Conservation (phyloP, 2,888 invertebrate genomes). For the Scelioninae gen. 1 region DNA sequence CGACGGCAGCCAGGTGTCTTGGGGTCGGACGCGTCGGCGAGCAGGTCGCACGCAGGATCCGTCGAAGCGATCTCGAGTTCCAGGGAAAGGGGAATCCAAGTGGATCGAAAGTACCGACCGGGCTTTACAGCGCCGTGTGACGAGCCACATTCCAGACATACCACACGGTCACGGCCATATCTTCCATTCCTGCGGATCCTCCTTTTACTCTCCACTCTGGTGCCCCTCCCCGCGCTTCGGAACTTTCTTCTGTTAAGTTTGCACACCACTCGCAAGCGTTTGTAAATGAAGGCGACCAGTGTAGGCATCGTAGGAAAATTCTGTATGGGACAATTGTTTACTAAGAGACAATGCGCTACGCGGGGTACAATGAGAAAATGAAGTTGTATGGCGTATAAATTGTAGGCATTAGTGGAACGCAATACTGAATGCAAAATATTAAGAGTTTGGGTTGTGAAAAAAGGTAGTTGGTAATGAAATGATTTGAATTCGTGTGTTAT, state of each 20-base stretch:
- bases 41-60: constrained; percentile 37
- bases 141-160: constrained; percentile 83
- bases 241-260: constrained; percentile 41
- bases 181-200: constrained; percentile 82
- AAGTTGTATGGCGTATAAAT: constrained; percentile 7
- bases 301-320: constrained; percentile 2
- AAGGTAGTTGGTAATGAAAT: too few species aligned
- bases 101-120: constrained; percentile 78
- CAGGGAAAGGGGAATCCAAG: too few species aligned
- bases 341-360: neutral
- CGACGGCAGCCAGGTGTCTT: constrained; percentile 42
- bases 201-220: constrained; percentile 71
- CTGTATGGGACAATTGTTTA: constrained; percentile 13
- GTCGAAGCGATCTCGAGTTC: constrained; percentile 60
- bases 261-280: constrained; percentile 35
- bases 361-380: constrained; percentile 8
- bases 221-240: constrained; percentile 55
- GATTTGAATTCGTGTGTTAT: too few species aligned
- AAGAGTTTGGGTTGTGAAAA: too few species aligned
- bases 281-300: constrained; percentile 18
- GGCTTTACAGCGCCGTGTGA: constrained; percentile 80
- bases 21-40: constrained; percentile 38
- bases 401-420: neutral
- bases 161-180: constrained; percentile 84
- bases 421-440: too few species aligned